Evolutionary conservation across 2,888 invertebrate species (phyloP).

Genomic region (Polydrusus pterygomalis): DNA sequence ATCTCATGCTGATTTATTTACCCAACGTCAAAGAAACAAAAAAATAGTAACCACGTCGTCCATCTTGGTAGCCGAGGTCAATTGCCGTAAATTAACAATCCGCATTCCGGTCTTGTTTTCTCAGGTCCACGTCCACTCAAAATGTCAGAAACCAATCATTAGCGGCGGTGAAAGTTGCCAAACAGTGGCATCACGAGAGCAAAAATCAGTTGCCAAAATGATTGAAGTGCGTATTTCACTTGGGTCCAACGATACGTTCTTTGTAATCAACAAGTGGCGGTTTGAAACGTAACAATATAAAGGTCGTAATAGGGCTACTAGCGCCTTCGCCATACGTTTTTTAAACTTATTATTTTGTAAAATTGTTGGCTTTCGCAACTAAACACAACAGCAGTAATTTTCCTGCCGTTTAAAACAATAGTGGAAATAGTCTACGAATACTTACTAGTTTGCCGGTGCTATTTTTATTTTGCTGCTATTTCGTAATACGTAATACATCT

Average conservation of each 20-base stretch:
- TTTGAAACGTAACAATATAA: no score
- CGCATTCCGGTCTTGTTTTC: constrained; percentile 15
- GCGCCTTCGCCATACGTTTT: no score
- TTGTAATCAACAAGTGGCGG: constrained; percentile 3
- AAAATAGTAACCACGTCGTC: neutral
- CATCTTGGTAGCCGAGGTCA: constrained; percentile 7
- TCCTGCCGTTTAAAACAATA: no score
- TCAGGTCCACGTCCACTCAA: constrained; percentile 7
- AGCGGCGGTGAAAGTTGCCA: constrained; percentile 31
- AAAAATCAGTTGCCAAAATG: constrained; percentile 26
- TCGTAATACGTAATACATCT: neutral
- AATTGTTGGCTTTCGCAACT: no score
- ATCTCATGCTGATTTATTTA: neutral
- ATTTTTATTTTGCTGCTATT: neutral
- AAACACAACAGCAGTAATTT: no score
- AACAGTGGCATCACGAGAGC: neutral
- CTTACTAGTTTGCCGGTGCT: no score
- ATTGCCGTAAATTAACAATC: constrained; percentile 23
- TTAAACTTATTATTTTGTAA: no score
- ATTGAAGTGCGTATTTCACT: constrained; percentile 18
- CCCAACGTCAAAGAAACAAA: constrained; percentile 1
- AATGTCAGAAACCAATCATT: constrained; percentile 33
- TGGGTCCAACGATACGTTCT: constrained; percentile 9
- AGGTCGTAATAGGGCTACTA: no score
- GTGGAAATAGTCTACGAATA: no score